These are phyloP conservation scores for Laspeyria flexula DNA, from an alignment of 2,888 invertebrate species.

Conservation along the genomic window DNA sequence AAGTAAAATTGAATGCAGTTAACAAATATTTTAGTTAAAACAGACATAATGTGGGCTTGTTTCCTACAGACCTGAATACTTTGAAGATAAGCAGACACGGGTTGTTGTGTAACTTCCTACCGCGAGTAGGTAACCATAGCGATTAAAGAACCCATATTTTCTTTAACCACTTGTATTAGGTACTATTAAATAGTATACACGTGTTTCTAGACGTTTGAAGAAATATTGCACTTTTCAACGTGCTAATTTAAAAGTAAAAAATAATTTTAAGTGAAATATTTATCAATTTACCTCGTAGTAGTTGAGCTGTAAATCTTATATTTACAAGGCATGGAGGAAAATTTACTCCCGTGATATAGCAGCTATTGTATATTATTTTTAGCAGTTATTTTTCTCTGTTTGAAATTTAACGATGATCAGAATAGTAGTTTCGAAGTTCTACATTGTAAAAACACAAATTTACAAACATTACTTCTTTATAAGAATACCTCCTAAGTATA, in stretches of 20 bases:
- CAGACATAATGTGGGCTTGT: conserved; percentile 21
- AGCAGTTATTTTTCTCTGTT: too few relatives aligned
- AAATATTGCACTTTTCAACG: conserved; percentile 17
- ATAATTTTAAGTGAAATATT: not conserved
- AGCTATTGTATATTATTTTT: too few relatives aligned
- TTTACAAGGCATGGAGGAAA: too few relatives aligned
- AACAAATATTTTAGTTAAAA: conserved; percentile 61
- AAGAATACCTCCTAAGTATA: too few relatives aligned
- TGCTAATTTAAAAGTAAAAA: conserved; percentile 11
- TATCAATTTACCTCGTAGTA: too few relatives aligned
- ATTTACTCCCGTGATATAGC: too few relatives aligned
- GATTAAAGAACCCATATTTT: conserved; percentile 43
- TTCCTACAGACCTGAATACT: conserved; percentile 47
- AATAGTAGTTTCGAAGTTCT: too few relatives aligned
- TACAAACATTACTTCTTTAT: too few relatives aligned
- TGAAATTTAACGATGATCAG: too few relatives aligned
- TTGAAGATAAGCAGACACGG: conserved; percentile 55
- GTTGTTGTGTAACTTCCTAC: conserved; percentile 50
- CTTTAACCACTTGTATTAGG: conserved; percentile 33
- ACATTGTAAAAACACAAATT: too few relatives aligned
- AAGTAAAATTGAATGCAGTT: conserved; percentile 49
- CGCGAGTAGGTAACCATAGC: conserved; percentile 20
- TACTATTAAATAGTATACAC: conserved; percentile 25
- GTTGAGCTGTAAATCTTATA: too few relatives aligned
- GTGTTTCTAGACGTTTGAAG: conserved; percentile 29